phyloP scores from a whole-genome alignment of 2,113 vertebrate genomes.

The Xyrauchen texanus region DNA sequence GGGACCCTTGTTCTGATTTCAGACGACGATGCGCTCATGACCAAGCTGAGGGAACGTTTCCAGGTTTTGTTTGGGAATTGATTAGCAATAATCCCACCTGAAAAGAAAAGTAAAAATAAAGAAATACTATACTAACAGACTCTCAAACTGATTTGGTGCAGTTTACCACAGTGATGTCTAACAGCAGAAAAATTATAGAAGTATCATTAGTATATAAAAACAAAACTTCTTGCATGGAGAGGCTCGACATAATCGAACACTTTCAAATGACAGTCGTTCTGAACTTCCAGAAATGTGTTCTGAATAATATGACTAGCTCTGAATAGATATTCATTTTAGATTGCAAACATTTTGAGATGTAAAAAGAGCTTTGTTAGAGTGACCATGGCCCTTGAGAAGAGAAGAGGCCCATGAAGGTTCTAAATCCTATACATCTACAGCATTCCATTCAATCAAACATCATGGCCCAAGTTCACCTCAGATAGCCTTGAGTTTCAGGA shows the following conservation, averaged over 20 bases:
- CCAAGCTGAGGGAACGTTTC: neutral
- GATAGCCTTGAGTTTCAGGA: too few relatives aligned
- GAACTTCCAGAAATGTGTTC: too few relatives aligned
- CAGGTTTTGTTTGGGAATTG: neutral
- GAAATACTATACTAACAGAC: neutral
- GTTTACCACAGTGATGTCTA: neutral
- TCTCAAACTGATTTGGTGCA: too few relatives aligned
- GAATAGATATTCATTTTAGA: too few relatives aligned
- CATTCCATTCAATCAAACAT: too few relatives aligned
- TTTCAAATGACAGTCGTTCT: neutral
- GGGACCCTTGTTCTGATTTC: conserved; percentile 8
- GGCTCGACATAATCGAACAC: neutral
- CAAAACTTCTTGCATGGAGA: too few relatives aligned
- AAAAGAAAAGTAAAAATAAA: neutral
- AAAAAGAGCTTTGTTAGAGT: neutral
- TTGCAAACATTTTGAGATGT: too few relatives aligned
- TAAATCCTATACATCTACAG: too few relatives aligned
- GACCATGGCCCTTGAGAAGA: neutral
- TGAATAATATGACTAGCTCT: too few relatives aligned
- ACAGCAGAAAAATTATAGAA: neutral
- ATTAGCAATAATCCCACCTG: conserved; percentile 31
- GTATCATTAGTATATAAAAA: too few relatives aligned
- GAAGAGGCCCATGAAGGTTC: too few relatives aligned
- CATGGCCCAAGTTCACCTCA: too few relatives aligned
- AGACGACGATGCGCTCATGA: neutral